These are phyloP conservation scores for Tigriopus japonicus DNA, from an alignment of 1,140 invertebrate genomes.

Conservation along the genomic window DNA sequence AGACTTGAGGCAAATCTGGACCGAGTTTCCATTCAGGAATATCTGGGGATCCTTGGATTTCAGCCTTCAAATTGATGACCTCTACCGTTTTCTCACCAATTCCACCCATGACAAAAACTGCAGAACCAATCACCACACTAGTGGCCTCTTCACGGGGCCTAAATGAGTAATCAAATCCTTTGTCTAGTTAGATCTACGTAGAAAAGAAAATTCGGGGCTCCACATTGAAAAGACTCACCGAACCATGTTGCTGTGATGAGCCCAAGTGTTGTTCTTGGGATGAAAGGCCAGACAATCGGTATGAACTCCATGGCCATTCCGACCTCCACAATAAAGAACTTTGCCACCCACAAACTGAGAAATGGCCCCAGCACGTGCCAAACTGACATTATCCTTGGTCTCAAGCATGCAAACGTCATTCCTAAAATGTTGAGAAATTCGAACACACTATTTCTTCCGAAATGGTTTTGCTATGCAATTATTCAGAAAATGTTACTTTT, in stretches of 20 bases:
- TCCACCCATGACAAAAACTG: slow-evolving; percentile 4
- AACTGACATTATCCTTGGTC: background rate
- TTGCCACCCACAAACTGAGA: slow-evolving; percentile 1
- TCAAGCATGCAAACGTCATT: slow-evolving; percentile 8
- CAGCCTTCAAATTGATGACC: background rate
- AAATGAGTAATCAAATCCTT: background rate
- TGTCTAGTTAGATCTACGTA: no score
- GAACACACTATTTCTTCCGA: no score
- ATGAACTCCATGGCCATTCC: background rate
- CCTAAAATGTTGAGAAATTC: background rate
- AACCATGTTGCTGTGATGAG: background rate
- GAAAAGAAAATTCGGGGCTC: background rate
- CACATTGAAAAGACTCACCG: background rate
- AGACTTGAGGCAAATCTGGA: slow-evolving; percentile 1
- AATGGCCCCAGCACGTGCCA: slow-evolving; percentile 4
- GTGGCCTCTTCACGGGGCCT: slow-evolving; percentile 8
- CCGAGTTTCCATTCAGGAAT: slow-evolving; percentile 7
- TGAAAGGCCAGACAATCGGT: slow-evolving; percentile 6
- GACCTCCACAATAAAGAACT: slow-evolving; percentile 12
- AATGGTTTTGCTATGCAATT: no score
- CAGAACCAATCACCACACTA: background rate
- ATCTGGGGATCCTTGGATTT: background rate
- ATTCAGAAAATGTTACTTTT: no score
- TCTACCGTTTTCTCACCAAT: background rate
- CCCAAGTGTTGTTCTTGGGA: background rate